Evolutionary conservation across 64 coral and sea anemone genomes (phyloP).

Genomic region (Pocillopora verrucosa): DNA sequence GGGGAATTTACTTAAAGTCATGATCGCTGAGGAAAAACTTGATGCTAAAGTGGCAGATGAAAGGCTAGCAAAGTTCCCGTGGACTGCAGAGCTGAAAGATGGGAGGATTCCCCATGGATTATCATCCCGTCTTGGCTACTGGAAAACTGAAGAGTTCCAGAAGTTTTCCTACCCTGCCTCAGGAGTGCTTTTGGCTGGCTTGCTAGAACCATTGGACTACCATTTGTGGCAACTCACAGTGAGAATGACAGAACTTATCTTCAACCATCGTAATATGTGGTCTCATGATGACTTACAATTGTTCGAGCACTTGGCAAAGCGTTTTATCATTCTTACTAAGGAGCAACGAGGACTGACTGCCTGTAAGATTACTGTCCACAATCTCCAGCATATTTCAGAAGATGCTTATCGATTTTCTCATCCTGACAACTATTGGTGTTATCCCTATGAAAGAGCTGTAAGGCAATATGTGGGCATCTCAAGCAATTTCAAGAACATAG

Average conservation of each 20-base stretch:
- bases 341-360: slow-evolving; percentile 3
- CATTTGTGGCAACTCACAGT: slow-evolving; percentile 36
- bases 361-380: slow-evolving; percentile 43
- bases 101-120: slow-evolving; percentile 9
- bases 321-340: slow-evolving; percentile 33
- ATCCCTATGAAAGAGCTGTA: slow-evolving; percentile 47
- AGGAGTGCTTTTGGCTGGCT: slow-evolving; percentile 11
- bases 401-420: slow-evolving; percentile 25
- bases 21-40: slow-evolving; percentile 1
- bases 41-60: slow-evolving; percentile 7
- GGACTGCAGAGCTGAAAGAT: slow-evolving; percentile 30
- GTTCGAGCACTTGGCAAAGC: slow-evolving; percentile 35
- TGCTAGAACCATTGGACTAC: slow-evolving; percentile 31
- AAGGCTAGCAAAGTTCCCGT: slow-evolving; percentile 5
- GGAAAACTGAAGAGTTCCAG: slow-evolving; percentile 41
- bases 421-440: slow-evolving; percentile 48
- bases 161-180: slow-evolving; percentile 31
- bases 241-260: slow-evolving; percentile 51
- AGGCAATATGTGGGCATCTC: slow-evolving; percentile 36
- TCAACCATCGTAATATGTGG: slow-evolving; percentile 27
- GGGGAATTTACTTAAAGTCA: not conserved
- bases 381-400: slow-evolving; percentile 30
- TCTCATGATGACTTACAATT: not conserved
- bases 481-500: slow-evolving; percentile 52
- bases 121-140: not conserved